Conservation (phyloP, 1,140 invertebrate species). For the Periplaneta americana region DNA sequence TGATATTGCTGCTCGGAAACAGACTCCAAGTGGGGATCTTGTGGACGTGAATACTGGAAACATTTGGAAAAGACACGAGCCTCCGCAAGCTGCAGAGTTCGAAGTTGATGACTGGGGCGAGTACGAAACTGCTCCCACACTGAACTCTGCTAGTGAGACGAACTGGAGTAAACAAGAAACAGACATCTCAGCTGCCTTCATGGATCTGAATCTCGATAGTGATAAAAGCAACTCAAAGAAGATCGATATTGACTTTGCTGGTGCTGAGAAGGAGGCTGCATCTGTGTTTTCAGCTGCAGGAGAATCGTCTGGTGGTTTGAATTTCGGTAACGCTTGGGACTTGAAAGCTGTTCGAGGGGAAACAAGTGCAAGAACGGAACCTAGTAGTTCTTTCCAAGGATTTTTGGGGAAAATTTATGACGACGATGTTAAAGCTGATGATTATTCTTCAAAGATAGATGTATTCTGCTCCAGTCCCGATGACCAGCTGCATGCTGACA, state of each 20-base stretch:
- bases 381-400: not conserved
- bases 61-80: not conserved
- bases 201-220: not conserved
- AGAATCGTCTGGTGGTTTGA: not conserved
- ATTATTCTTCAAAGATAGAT: not conserved
- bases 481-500: not conserved
- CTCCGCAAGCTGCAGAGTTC: not conserved
- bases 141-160: not conserved
- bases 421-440: not conserved
- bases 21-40: not conserved
- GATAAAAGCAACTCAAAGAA: not conserved
- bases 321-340: not conserved
- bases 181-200: not conserved
- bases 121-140: not conserved
- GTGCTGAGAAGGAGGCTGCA: not conserved
- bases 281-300: not conserved
- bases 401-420: constrained; percentile 6
- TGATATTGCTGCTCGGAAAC: constrained; percentile 9
- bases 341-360: not conserved
- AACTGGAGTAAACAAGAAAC: not conserved
- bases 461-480: not conserved
- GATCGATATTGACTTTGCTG: not conserved
- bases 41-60: not conserved
- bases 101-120: constrained; percentile 9
- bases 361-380: not conserved